Conservation (phyloP, 2,888 invertebrate species). For the Nomada goodeniana region DNA sequence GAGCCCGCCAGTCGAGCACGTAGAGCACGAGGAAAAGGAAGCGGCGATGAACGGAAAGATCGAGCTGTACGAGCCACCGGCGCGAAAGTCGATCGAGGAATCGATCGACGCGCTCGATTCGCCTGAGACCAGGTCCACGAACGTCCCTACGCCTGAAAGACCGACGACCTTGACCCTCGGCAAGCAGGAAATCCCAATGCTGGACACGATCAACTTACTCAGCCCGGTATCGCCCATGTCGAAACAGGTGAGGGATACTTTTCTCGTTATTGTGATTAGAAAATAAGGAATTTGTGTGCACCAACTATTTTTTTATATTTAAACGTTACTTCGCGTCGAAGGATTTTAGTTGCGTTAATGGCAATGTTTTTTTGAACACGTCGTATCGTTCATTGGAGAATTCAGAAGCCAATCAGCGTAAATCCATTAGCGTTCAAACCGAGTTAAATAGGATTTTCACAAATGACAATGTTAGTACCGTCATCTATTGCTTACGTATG, state of each 20-base stretch:
- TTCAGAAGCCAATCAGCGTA: no score
- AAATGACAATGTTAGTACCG: no score
- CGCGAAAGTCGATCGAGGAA: conserved; percentile 58
- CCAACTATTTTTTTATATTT: background rate
- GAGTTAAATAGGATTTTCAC: no score
- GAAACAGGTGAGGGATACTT: conserved; percentile 61
- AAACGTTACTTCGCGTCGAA: no score
- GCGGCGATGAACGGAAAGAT: conserved; percentile 59
- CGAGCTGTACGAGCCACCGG: conserved; percentile 43
- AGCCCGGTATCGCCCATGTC: conserved; percentile 77
- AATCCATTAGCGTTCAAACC: no score
- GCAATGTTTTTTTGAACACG: no score
- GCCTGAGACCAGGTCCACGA: conserved; percentile 34
- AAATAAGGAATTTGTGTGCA: background rate
- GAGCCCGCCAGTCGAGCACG: conserved; percentile 67
- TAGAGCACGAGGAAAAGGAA: conserved; percentile 62
- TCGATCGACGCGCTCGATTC: conserved; percentile 56
- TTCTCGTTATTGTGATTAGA: background rate
- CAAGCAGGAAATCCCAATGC: conserved; percentile 56
- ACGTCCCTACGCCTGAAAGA: conserved; percentile 62
- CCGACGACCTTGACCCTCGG: conserved; percentile 72
- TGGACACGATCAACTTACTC: conserved; percentile 68
- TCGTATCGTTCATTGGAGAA: no score
- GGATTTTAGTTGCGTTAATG: background rate
- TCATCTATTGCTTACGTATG: no score